Conservation (phyloP, 2,113 vertebrate species). For the Sinosuthora webbiana region DNA sequence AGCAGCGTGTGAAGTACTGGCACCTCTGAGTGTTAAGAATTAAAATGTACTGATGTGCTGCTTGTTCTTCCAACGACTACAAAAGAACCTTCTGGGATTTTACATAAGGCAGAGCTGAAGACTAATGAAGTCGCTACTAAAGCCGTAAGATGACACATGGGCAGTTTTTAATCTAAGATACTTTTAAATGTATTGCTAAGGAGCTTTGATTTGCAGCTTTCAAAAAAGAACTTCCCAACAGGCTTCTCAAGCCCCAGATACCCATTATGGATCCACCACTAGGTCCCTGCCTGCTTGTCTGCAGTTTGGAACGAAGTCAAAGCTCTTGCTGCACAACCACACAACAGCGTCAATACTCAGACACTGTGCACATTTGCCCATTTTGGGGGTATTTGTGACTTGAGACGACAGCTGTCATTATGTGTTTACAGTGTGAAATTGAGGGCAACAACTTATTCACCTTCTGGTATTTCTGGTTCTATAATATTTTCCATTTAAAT, state of each 20-base stretch:
- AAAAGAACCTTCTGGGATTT: not conserved
- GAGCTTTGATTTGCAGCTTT: not conserved
- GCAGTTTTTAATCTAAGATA: not conserved
- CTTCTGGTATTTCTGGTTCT: conserved; percentile 58
- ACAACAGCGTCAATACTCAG: not conserved
- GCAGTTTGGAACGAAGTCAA: not conserved
- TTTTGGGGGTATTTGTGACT: not conserved
- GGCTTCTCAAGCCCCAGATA: not conserved
- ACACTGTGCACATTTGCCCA: not conserved
- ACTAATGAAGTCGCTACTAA: not conserved
- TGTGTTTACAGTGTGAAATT: conserved; percentile 25
- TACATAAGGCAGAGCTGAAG: not conserved
- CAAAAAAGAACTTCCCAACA: not conserved
- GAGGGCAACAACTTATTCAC: conserved; percentile 23
- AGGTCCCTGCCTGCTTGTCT: not conserved
- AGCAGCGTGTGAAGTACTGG: not conserved
- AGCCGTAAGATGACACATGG: not conserved
- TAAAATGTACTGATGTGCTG: not conserved
- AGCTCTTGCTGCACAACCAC: not conserved
- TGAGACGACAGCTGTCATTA: not conserved
- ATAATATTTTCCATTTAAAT: conserved; percentile 32
- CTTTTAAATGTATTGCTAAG: not conserved
- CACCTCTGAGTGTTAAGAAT: not conserved
- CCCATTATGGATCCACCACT: not conserved
- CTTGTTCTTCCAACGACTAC: not conserved